Percentiles rank a stretch among this genome's conserved stretches.
Evolutionary conservation across 2,888 invertebrate genomes (phyloP).

Genomic region (Bunonema sp.): DNA sequence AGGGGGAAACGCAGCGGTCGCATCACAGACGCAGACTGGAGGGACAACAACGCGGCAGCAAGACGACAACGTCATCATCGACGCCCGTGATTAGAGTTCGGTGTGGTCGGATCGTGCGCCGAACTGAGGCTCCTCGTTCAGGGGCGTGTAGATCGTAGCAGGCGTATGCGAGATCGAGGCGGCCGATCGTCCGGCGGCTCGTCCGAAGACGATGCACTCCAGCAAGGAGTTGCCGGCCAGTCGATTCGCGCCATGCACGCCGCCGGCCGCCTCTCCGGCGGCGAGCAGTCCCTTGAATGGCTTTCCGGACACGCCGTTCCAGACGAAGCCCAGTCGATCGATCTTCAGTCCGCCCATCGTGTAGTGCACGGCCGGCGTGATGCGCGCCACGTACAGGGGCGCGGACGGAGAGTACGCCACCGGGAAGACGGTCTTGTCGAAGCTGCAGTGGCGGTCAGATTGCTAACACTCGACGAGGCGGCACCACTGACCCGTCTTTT

Average conservation of each 20-base stretch:
- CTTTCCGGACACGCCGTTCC: conserved; percentile 24
- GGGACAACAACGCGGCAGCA: too few relatives aligned
- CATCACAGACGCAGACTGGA: too few relatives aligned
- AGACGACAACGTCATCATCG: too few relatives aligned
- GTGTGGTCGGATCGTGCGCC: too few relatives aligned
- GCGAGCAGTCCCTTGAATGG: conserved; percentile 37
- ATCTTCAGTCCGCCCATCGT: conserved; percentile 44
- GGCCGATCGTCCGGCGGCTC: conserved; percentile 34
- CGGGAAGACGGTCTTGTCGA: conserved; percentile 28
- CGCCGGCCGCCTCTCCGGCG: conserved; percentile 37
- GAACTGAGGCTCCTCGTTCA: neutral
- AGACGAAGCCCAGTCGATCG: conserved; percentile 28
- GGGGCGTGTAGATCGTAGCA: neutral
- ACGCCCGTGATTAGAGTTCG: too few relatives aligned
- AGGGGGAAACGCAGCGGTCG: too few relatives aligned
- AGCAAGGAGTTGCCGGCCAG: conserved; percentile 43
- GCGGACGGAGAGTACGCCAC: conserved; percentile 14
- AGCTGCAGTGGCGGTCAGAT: too few relatives aligned
- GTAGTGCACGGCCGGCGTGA: conserved; percentile 41
- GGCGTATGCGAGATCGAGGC: conserved; percentile 9
- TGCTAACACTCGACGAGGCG: too few relatives aligned
- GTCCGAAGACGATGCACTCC: conserved; percentile 43
- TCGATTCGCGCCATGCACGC: conserved; percentile 42
- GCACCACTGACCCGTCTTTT: too few relatives aligned
- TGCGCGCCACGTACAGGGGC: conserved; percentile 31